phyloP scores from a whole-genome alignment of 2,113 vertebrate genomes.

The Lophochroa leadbeateri region DNA sequence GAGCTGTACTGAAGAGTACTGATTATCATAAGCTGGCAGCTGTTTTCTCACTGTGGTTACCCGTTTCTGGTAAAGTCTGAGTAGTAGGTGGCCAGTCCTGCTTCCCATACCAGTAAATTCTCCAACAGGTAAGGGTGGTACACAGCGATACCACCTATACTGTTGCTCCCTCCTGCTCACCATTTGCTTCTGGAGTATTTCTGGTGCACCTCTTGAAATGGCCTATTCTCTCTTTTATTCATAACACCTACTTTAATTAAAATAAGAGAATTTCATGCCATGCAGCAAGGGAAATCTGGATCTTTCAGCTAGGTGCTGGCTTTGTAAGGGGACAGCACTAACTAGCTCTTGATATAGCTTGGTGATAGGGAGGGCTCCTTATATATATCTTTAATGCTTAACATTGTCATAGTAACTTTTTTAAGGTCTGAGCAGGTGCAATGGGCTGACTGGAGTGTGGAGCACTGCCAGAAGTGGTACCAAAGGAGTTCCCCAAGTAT shows the following conservation, averaged over 20 bases:
- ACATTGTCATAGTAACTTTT: background rate
- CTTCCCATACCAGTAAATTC: background rate
- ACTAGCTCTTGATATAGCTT: background rate
- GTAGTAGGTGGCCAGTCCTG: background rate
- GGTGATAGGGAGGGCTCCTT: background rate
- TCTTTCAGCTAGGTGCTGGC: background rate
- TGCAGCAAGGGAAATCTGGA: background rate
- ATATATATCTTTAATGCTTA: fast-evolving
- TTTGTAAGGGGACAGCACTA: background rate
- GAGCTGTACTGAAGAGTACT: background rate
- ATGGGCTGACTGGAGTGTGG: fast-evolving
- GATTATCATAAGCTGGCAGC: background rate
- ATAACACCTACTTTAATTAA: background rate
- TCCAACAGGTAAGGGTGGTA: background rate
- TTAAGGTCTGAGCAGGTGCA: background rate
- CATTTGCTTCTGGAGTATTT: background rate
- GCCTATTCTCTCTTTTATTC: background rate
- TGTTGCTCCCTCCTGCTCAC: background rate
- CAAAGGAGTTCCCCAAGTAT: background rate
- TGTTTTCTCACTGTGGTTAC: background rate
- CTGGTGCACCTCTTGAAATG: background rate
- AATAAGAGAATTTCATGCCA: background rate
- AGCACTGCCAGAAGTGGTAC: background rate
- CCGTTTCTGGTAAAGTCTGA: background rate
- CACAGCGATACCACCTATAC: background rate